Percentiles rank a stretch among this genome's conserved stretches.
Conservation (phyloP, 2,888 invertebrate genomes). For the Luperina nickerlii region DNA sequence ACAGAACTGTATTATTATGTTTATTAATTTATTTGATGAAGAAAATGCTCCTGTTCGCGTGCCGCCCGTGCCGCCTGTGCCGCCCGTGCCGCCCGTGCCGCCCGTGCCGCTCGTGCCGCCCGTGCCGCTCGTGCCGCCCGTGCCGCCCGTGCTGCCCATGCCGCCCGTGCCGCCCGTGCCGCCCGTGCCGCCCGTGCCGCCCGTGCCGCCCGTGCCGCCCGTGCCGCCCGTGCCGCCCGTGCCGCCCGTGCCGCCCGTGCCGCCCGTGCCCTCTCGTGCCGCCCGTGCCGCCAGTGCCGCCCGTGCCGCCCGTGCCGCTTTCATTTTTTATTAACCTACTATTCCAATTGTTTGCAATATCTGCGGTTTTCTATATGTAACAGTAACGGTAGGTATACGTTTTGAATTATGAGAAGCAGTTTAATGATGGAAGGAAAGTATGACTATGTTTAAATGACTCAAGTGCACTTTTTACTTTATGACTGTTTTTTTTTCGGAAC, state of each 20-base stretch:
- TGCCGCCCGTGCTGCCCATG: too few species aligned
- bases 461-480: not conserved
- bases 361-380: conserved; percentile 38
- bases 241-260: not conserved
- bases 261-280: not conserved
- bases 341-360: conserved; percentile 18
- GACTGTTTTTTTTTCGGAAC: not conserved
- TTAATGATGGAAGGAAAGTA: not conserved
- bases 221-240: too few species aligned
- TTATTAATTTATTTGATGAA: not conserved
- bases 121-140: too few species aligned
- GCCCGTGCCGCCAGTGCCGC: not conserved
- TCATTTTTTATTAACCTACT: not conserved
- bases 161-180: conserved; percentile 2
- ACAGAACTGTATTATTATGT: not conserved
- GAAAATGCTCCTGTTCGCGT: not conserved
- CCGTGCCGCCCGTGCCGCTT: too few species aligned
- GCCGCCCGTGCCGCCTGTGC: not conserved
- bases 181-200: too few species aligned
- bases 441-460: conserved; percentile 18
- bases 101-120: not conserved
- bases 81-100: not conserved
- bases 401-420: not conserved
- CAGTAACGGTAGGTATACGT: not conserved
- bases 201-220: not conserved